Percentiles rank a stretch among this genome's conserved stretches.
Conservation (phyloP, 2,888 invertebrate species). For the Hydrotaea cyrtoneurina region DNA sequence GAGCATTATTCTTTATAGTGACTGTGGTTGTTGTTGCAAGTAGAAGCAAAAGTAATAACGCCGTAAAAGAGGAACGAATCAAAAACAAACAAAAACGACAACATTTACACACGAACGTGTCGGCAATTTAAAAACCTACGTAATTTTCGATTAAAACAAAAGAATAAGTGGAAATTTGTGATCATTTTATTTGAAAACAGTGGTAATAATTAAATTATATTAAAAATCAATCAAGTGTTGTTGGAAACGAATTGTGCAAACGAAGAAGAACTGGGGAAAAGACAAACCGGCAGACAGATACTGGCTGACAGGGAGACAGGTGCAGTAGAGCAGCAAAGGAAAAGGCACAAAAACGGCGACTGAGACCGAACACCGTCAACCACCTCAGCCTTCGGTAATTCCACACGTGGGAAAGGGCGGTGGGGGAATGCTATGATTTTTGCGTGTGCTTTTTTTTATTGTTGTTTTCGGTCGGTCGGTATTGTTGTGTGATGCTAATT, state of each 20-base stretch:
- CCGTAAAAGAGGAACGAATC: slow-evolving; percentile 48
- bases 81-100: slow-evolving; percentile 11
- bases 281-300: slow-evolving; percentile 9
- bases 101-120: slow-evolving; percentile 33
- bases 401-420: neutral
- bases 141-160: neutral
- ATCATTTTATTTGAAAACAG: slow-evolving; percentile 19
- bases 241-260: neutral
- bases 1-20: slow-evolving; percentile 44
- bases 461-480: slow-evolving; percentile 2
- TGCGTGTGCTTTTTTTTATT: neutral
- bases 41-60: slow-evolving; percentile 45
- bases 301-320: slow-evolving; percentile 39
- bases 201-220: slow-evolving; percentile 41
- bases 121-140: slow-evolving; percentile 1
- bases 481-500: slow-evolving; percentile 50
- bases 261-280: neutral
- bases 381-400: neutral
- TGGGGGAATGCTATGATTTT: neutral
- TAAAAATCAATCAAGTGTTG: slow-evolving; percentile 19
- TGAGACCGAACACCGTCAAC: neutral
- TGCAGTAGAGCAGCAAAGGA: slow-evolving; percentile 45
- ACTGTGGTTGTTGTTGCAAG: slow-evolving; percentile 5
- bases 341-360: neutral
- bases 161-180: neutral